Conservation (phyloP, 2,113 vertebrate species). For the Gasterosteus nipponicus region DNA sequence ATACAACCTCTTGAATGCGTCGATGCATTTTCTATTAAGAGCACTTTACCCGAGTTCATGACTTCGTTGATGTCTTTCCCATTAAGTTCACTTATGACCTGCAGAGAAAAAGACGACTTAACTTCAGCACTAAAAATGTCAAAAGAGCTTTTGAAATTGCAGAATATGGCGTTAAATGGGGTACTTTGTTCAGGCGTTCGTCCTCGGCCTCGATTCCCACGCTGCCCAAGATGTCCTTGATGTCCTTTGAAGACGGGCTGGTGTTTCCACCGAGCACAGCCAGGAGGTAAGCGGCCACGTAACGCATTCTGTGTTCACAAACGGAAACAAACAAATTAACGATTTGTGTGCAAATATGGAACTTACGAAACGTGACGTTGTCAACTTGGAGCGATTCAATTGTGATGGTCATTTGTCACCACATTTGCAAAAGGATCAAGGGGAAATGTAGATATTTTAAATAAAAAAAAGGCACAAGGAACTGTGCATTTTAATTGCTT, state of each 20-base stretch:
- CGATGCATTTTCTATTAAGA: neutral
- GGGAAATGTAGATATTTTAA: too few relatives aligned
- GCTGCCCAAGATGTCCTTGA: conserved; percentile 84
- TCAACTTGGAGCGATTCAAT: neutral
- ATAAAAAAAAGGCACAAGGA: too few relatives aligned
- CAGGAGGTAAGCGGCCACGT: conserved; percentile 90
- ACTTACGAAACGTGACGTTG: neutral
- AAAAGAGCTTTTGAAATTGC: neutral
- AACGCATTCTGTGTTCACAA: conserved; percentile 83
- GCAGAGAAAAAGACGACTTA: neutral
- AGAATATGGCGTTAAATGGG: neutral
- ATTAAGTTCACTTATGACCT: conserved; percentile 84
- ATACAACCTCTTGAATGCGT: neutral
- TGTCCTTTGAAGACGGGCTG: conserved; percentile 84
- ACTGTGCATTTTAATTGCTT: too few relatives aligned
- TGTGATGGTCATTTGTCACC: neutral
- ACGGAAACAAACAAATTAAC: neutral
- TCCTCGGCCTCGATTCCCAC: conserved; percentile 87
- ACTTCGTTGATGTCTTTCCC: conserved; percentile 80
- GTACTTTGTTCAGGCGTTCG: conserved; percentile 83
- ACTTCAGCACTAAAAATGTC: neutral
- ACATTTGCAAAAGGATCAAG: neutral
- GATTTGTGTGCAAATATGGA: neutral
- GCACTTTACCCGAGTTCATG: conserved; percentile 74
- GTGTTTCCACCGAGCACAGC: conserved; percentile 84